Conservation (phyloP, 2,113 vertebrate genomes). For the Ptilorrhoa leucosticta region DNA sequence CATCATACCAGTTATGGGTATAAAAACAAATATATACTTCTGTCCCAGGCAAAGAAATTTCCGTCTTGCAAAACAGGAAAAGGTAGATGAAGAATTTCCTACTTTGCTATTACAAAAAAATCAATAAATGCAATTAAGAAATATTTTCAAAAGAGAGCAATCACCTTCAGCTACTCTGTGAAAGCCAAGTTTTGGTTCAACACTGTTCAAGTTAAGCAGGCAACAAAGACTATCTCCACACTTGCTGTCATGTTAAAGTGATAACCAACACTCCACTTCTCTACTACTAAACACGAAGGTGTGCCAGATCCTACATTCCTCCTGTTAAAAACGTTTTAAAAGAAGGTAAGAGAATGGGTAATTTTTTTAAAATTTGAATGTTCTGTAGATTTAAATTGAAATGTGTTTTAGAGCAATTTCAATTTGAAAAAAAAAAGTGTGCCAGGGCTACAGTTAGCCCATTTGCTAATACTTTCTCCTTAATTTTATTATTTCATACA, state of each 20-base stretch:
- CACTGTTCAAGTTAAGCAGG: not conserved
- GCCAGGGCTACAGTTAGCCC: not conserved
- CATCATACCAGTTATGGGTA: rapidly evolving
- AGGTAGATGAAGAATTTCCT: not conserved
- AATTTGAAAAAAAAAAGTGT: not conserved
- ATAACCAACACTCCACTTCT: not conserved
- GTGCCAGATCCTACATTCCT: not conserved
- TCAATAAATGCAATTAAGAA: not conserved
- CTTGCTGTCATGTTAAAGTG: not conserved
- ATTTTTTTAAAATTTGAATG: rapidly evolving
- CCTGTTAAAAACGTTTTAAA: not conserved
- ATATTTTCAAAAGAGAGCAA: not conserved
- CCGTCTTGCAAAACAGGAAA: not conserved
- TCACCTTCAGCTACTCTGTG: not conserved
- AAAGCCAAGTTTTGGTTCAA: not conserved
- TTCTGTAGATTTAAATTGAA: not conserved
- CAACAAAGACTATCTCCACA: not conserved
- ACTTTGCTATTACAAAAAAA: not conserved
- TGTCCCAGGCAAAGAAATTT: not conserved
- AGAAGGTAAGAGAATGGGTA: rapidly evolving
- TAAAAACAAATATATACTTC: not conserved
- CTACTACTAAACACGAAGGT: not conserved
- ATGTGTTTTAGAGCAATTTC: not conserved
- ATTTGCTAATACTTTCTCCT: not conserved
- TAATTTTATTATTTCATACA: not conserved